A percentile compares a stretch with the other conserved stretches of the same genome.
Conservation (phyloP, 2,888 invertebrate genomes). For the Tinea semifulvella region DNA sequence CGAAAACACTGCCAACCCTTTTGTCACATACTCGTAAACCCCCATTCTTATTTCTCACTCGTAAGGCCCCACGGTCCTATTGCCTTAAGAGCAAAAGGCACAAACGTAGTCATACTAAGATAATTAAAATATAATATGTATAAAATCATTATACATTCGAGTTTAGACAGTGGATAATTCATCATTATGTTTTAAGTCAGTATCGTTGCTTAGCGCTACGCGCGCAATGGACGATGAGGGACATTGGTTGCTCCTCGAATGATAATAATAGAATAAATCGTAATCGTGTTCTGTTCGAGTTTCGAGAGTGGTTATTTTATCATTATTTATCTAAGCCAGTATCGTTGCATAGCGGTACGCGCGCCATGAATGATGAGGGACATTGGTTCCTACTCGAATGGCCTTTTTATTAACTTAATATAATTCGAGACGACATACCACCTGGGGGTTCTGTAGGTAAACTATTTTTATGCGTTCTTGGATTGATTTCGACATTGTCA, state of each 20-base stretch:
- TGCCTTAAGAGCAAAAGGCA: too few species aligned
- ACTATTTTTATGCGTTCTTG: background rate
- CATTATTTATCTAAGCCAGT: conserved; percentile 8
- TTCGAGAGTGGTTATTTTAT: background rate
- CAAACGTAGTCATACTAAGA: too few species aligned
- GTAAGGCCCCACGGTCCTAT: too few species aligned
- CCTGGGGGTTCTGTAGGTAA: background rate
- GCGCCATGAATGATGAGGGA: conserved; percentile 8
- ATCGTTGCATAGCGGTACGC: conserved; percentile 11
- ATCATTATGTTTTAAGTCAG: conserved; percentile 4
- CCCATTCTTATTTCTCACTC: too few species aligned
- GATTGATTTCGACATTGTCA: background rate
- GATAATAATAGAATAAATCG: too few species aligned
- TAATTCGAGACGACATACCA: too few species aligned
- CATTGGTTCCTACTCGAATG: conserved; percentile 4
- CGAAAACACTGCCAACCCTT: too few species aligned
- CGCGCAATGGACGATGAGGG: conserved; percentile 4
- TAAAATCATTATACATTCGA: background rate
- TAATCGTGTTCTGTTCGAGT: background rate
- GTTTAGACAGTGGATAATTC: background rate
- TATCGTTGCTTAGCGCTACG: conserved; percentile 10
- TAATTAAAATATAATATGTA: too few species aligned
- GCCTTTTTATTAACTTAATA: conserved; percentile 1
- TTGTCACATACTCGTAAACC: too few species aligned
- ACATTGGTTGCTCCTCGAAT: conserved; percentile 2